A percentile compares a stretch with the other conserved stretches of the same genome.
These are phyloP conservation scores for Phymorhynchus buccinoides DNA, from an alignment of 1,140 invertebrate species.

Conservation along the genomic window DNA sequence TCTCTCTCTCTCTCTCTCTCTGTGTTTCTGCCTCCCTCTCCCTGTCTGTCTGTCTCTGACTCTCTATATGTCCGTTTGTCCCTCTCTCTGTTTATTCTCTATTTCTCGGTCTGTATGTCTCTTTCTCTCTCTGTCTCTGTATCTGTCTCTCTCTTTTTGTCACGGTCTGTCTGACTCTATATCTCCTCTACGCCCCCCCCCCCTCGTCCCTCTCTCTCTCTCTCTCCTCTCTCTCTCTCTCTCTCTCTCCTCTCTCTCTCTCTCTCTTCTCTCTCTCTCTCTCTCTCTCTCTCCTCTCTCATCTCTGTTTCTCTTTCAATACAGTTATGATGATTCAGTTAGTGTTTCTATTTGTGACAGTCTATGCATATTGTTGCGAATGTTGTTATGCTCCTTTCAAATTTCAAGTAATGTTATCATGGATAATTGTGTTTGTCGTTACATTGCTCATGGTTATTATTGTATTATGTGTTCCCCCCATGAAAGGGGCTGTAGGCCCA, in stretches of 20 bases:
- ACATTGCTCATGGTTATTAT: too few relatives aligned
- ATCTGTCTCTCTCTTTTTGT: background rate
- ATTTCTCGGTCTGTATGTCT: too few relatives aligned
- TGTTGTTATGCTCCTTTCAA: too few relatives aligned
- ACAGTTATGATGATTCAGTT: too few relatives aligned
- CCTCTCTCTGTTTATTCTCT: too few relatives aligned
- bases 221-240: background rate
- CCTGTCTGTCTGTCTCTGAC: background rate
- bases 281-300: background rate
- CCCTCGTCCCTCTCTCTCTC: background rate
- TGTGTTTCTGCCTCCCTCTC: too few relatives aligned
- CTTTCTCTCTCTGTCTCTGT: background rate
- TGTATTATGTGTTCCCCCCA: too few relatives aligned
- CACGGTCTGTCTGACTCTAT: background rate
- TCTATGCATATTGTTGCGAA: too few relatives aligned
- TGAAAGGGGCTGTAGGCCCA: too few relatives aligned
- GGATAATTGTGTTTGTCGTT: too few relatives aligned
- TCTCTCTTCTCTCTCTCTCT: background rate
- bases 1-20: background rate
- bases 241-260: background rate
- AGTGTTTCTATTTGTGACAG: too few relatives aligned
- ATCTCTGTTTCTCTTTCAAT: background rate
- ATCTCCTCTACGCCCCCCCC: background rate
- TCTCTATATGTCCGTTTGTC: background rate
- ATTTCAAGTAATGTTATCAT: too few relatives aligned